Evolutionary conservation across 2,888 invertebrate species (phyloP).

Genomic region (Hybos culiciformis): DNA sequence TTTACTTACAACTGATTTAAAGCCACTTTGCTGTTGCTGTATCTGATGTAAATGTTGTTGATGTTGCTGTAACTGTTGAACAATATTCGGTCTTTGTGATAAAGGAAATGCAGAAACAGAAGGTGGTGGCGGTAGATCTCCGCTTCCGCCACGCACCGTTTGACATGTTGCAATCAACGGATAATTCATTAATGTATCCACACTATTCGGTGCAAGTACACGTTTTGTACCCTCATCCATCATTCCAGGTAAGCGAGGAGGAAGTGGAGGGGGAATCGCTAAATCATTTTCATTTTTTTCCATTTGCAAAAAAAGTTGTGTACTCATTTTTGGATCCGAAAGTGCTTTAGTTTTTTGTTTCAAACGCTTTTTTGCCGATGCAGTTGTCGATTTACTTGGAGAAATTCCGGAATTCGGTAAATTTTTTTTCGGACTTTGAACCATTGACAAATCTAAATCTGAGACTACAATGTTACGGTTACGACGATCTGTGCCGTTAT

Average conservation of each 20-base stretch:
- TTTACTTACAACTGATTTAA: too few relatives aligned
- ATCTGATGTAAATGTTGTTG: conserved; percentile 24
- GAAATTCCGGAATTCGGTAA: conserved; percentile 1
- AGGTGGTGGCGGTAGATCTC: conserved; percentile 10
- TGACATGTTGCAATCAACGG: conserved; percentile 36
- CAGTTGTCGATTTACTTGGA: conserved; percentile 6
- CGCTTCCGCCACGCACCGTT: conserved; percentile 32
- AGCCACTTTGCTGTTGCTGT: conserved; percentile 15
- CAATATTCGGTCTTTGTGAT: conserved; percentile 35
- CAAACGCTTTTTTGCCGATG: conserved; percentile 21
- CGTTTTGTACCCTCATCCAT: conserved; percentile 26
- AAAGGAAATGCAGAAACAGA: conserved; percentile 34
- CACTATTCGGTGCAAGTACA: conserved; percentile 30
- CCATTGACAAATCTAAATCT: conserved; percentile 29
- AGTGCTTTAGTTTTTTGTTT: conserved; percentile 35
- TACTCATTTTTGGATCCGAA: conserved; percentile 37
- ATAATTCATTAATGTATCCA: conserved; percentile 33
- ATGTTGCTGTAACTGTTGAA: conserved; percentile 34
- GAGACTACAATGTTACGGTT: conserved; percentile 25
- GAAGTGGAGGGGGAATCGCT: conserved; percentile 42
- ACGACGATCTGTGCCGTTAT: conserved; percentile 15
- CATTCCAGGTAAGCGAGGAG: conserved; percentile 43
- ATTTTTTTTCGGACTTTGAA: conserved; percentile 9
- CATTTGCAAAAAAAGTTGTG: conserved; percentile 36
- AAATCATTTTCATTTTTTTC: conserved; percentile 26